A percentile compares a stretch with the other conserved stretches of the same genome.
Conservation (phyloP, 2,113 vertebrate genomes). For the Dromaius novaehollandiae region DNA sequence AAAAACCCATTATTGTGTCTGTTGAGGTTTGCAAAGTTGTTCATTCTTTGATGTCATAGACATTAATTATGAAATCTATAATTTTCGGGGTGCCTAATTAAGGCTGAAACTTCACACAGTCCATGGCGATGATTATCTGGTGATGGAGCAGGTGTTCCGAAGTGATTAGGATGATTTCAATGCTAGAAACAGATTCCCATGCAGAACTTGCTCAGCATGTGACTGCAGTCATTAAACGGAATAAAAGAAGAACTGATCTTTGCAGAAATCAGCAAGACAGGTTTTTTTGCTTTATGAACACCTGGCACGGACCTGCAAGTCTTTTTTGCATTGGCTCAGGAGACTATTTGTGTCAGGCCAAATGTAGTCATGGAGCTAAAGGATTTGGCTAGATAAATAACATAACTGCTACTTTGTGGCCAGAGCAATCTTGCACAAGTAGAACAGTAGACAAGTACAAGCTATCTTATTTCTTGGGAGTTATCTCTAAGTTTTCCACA, state of each 20-base stretch:
- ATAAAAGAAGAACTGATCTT: background rate
- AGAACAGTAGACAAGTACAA: background rate
- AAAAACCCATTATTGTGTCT: background rate
- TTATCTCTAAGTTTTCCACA: constrained; percentile 9
- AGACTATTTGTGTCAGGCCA: background rate
- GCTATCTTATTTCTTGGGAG: background rate
- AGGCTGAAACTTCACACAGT: background rate
- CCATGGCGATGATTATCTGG: background rate
- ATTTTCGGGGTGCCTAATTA: background rate
- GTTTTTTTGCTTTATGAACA: background rate
- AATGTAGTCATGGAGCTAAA: background rate
- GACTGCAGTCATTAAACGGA: accelerated
- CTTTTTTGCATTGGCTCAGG: background rate
- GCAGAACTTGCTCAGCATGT: accelerated
- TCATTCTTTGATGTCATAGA: background rate
- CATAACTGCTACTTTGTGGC: background rate
- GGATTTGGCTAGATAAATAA: background rate
- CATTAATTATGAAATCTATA: background rate
- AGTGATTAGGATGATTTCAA: background rate
- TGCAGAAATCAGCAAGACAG: background rate
- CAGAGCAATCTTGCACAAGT: background rate
- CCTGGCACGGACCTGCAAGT: background rate
- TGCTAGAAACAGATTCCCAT: background rate
- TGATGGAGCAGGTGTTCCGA: background rate
- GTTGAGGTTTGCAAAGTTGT: background rate